A percentile compares a stretch with the other conserved stretches of the same genome.
Evolutionary conservation across 2,888 invertebrate species (phyloP).

Genomic region (Clostera curtula): DNA sequence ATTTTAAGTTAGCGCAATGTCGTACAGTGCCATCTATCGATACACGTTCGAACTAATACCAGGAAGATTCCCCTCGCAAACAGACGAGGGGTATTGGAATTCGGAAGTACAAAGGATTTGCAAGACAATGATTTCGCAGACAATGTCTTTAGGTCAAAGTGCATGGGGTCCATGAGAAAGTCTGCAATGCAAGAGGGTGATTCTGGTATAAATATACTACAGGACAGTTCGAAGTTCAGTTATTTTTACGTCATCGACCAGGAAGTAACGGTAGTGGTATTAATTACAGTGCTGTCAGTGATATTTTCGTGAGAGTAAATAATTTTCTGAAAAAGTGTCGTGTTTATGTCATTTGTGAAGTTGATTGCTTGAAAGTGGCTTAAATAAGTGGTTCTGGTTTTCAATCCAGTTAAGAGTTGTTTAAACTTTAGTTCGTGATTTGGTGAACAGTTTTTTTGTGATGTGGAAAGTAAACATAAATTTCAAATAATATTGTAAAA

Average conservation of each 20-base stretch:
- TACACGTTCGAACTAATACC: conserved; percentile 26
- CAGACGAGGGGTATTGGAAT: conserved; percentile 38
- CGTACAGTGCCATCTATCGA: conserved; percentile 43
- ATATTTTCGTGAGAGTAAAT: too few relatives aligned
- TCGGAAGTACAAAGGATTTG: conserved; percentile 49
- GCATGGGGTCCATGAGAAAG: conserved; percentile 49
- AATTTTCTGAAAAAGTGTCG: too few relatives aligned
- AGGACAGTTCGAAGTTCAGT: conserved; percentile 47
- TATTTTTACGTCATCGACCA: conserved; percentile 44
- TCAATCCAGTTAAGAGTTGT: too few relatives aligned
- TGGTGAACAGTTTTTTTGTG: too few relatives aligned
- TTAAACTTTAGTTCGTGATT: too few relatives aligned
- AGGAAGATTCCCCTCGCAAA: conserved; percentile 24
- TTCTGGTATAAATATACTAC: conserved; percentile 53
- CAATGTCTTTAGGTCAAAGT: conserved; percentile 58
- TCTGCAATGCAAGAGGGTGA: conserved; percentile 45
- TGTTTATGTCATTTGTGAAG: too few relatives aligned
- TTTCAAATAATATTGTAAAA: too few relatives aligned
- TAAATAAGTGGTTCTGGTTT: too few relatives aligned
- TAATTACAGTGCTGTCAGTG: too few relatives aligned
- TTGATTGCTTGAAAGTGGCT: too few relatives aligned
- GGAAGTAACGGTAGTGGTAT: conserved; percentile 47
- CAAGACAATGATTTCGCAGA: conserved; percentile 55
- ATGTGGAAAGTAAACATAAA: too few relatives aligned
- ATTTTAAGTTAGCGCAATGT: too few relatives aligned